Base-by-base conservation (phyloP, 2,888 invertebrate genomes). In the Platycheirus rosarum region DNA sequence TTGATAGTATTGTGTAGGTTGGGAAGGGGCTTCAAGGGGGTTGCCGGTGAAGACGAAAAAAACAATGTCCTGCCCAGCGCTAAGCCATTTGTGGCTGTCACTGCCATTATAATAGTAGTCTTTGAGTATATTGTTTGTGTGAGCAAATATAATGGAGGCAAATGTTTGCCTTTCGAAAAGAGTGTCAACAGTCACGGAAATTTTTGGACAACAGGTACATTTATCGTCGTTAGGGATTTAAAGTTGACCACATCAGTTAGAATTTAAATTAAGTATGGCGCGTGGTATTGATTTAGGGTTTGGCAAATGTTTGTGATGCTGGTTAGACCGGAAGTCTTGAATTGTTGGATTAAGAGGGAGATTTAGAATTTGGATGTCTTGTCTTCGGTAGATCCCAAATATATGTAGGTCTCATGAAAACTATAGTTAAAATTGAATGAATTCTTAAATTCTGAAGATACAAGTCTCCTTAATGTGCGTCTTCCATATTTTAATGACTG, bases 191-290 rank as follows among this genome's bases (percentile, higher is more conserved):
- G 55, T 13, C 42, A 66, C 14, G 70, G 26, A 51, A 71, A n/a
- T 51, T 63, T 63, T 66, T 32, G 14, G 63, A 55, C 79, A 79
- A 79, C 79, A 79, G 75, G 79, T 79, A 40, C 14, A 29, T n/a
- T 65, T 49, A 40, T 13, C 55, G 18, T 29, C 48, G 14, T 48
- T 55, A 35, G 26, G 29, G 20, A 14, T 14, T 57, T 7, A 51
- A n/a, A 8, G 14, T 32, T 77, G 35, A 55, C 62, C 70, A 51
- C 13, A 44, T 11, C 14, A 55, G 29, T 16, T 23, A 20, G 35
- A 48, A 18, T 35, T 9, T 4, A 0, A 14, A 32, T 8, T 14
- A 3, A 1, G 23, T 48, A 7, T 29, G 14, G 23, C 26, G n/a
- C n/a, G n/a, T n/a, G 13, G 13, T 37, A 57, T 48, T 63, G 48